Evolutionary conservation across 2,113 vertebrate genomes (phyloP), one percentile per base, ranked within the genome.

Genomic region (Coreoperca whiteheadi): DNA sequence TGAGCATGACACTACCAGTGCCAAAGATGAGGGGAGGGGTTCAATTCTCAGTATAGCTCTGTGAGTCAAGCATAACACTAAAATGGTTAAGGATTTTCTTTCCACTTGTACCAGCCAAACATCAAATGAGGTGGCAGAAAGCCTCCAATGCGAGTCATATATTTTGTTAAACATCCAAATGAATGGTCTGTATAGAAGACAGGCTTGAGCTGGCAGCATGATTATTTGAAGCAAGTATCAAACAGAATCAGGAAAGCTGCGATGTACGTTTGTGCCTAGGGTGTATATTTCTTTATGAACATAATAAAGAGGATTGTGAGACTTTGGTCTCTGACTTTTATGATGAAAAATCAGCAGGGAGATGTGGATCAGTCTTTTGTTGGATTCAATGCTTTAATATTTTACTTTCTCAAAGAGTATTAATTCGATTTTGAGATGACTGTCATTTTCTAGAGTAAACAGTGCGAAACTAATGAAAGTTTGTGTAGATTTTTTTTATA

Each of bases 141-240:
- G 16, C 11, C 7, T 54, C 4, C 6, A 28, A 65, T 65, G 8
- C 16, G 21, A 51, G n/a, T 51, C 66, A n/a, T 68, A 34, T 39
- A 32, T 53, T 61, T 41, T 21, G 37, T 32, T 34, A 54, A 50
- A 61, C 20, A 53, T 82, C 37, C 14, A 70, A 73, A 39, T 74
- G 6, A 48, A 67, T 15, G 8, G 57, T 54, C 21, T 71, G 57
- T 23, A 30, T 16, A 72, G 25, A 32, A 72, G 46, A 80, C 15
- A 60, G 23, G 28, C 20, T 78, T 39, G 54, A 68, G n/a, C 53
- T 60, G 68, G 18, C 65, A 64, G 21, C 25, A 25, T 37, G 57
- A 48, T 56, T 20, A 34, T 48, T 39, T 54, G 48, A 16, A 63
- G 39, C 63, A 41, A 20, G 59, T 34, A 11, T 12, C 4, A 57